These are phyloP conservation scores for Phenacoccus solenopsis DNA, from an alignment of 1,140 invertebrate species.

Conservation along the genomic window DNA sequence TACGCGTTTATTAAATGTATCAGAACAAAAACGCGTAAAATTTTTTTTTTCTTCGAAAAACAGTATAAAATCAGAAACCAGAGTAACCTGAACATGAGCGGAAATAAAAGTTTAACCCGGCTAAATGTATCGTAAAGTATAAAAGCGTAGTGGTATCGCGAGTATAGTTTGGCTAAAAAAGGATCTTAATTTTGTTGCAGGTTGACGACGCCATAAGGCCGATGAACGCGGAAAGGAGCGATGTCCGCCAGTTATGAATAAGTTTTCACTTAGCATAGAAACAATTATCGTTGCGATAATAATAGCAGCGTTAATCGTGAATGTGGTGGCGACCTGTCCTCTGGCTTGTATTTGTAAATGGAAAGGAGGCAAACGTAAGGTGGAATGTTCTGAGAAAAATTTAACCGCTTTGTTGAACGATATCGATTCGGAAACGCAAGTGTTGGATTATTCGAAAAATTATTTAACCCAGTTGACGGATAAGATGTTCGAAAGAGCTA, in stretches of 20 bases:
- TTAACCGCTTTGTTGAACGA: constrained; percentile 60
- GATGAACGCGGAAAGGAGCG: neutral
- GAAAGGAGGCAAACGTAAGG: constrained; percentile 81
- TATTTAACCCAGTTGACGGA: constrained; percentile 56
- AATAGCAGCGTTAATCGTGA: constrained; percentile 14
- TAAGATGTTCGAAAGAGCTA: constrained; percentile 60
- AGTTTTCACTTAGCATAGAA: neutral
- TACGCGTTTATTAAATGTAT: constrained; percentile 3
- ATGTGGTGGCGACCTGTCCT: constrained; percentile 48
- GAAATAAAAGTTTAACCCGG: neutral
- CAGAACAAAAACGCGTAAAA: neutral
- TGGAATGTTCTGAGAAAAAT: constrained; percentile 65
- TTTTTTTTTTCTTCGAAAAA: neutral
- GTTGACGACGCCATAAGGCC: neutral
- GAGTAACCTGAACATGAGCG: neutral
- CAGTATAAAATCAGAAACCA: neutral
- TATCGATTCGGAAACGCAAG: constrained; percentile 74
- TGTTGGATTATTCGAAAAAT: constrained; percentile 72
- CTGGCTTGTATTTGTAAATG: constrained; percentile 69
- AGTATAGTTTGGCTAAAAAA: too few species aligned
- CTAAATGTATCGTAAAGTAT: neutral
- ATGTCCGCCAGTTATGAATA: constrained; percentile 11
- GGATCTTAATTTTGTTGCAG: neutral
- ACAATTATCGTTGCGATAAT: constrained; percentile 10
- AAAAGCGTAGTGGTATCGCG: too few species aligned